phyloP scores from a whole-genome alignment of 2,113 vertebrate genomes.

The Odontophorus gujanensis region DNA sequence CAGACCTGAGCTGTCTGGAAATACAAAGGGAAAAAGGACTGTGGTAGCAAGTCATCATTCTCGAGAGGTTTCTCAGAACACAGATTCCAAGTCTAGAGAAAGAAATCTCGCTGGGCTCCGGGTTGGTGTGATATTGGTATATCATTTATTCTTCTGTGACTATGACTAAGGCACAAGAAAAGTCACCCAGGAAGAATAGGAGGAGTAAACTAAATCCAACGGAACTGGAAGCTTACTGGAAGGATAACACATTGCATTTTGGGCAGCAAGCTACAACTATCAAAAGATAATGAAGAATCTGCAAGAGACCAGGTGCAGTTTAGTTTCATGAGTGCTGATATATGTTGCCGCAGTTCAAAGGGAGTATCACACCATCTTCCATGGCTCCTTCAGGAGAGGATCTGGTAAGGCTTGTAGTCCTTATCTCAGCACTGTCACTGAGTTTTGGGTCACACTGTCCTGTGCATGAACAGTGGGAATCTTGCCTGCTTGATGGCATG shows the following conservation, averaged over 20 bases:
- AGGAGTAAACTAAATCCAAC: not conserved
- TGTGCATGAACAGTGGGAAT: not conserved
- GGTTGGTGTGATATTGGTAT: not conserved
- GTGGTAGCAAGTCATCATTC: not conserved
- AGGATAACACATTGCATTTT: not conserved
- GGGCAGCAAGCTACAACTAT: not conserved
- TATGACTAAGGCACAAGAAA: not conserved
- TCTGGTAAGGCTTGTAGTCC: not conserved
- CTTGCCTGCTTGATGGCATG: not conserved
- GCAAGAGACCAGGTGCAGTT: not conserved
- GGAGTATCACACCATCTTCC: not conserved
- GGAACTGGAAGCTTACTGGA: not conserved
- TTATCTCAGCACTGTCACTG: not conserved
- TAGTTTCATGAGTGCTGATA: rapidly evolving
- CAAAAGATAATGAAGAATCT: not conserved
- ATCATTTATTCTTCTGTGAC: not conserved
- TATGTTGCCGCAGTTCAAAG: not conserved
- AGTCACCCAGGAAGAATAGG: not conserved
- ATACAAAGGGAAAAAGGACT: not conserved
- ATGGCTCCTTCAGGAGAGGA: not conserved
- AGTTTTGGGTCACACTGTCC: not conserved
- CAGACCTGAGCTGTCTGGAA: not conserved
- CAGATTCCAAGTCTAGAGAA: not conserved
- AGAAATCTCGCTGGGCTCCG: not conserved
- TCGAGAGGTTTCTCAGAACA: not conserved